phyloP scores from a whole-genome alignment of 2,113 vertebrate species.

The Notothenia coriiceps region DNA sequence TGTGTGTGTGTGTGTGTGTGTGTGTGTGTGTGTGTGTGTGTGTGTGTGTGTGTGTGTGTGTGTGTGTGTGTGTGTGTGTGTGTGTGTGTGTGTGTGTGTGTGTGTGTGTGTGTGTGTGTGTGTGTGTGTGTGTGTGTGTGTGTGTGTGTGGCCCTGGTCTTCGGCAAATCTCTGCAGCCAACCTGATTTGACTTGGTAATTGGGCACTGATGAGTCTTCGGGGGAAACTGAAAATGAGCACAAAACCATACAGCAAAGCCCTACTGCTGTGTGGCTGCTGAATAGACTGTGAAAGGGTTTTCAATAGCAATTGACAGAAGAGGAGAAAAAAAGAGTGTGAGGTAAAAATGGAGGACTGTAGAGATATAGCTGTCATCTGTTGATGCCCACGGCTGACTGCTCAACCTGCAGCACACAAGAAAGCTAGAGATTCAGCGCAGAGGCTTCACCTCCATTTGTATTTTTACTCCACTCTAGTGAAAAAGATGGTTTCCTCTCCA shows the following conservation, averaged over 20 bases:
- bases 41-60: no score
- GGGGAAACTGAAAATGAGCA: conserved; percentile 88
- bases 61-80: no score
- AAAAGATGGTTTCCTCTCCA: conserved; percentile 48
- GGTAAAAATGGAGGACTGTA: conserved; percentile 70
- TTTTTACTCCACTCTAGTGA: conserved; percentile 54
- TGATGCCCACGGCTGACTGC: conserved; percentile 74
- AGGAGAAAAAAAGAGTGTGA: conserved; percentile 39
- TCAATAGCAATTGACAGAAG: conserved; percentile 82
- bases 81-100: not conserved
- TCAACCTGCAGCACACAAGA: conserved; percentile 69
- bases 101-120: conserved; percentile 59
- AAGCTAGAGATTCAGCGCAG: conserved; percentile 50
- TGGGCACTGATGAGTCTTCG: conserved; percentile 94
- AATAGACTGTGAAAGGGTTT: conserved; percentile 84
- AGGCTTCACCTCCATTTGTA: conserved; percentile 56
- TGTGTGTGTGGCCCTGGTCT: conserved; percentile 54
- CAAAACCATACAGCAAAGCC: conserved; percentile 68
- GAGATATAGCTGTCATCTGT: conserved; percentile 80
- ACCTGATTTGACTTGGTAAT: conserved; percentile 99
- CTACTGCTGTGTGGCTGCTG: conserved; percentile 65
- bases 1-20: no score
- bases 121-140: conserved; percentile 41
- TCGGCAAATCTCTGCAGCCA: conserved; percentile 87
- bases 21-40: no score